A percentile compares a stretch with the other conserved stretches of the same genome.
Conservation (phyloP, 2,888 invertebrate species). For the Amiota minor region DNA sequence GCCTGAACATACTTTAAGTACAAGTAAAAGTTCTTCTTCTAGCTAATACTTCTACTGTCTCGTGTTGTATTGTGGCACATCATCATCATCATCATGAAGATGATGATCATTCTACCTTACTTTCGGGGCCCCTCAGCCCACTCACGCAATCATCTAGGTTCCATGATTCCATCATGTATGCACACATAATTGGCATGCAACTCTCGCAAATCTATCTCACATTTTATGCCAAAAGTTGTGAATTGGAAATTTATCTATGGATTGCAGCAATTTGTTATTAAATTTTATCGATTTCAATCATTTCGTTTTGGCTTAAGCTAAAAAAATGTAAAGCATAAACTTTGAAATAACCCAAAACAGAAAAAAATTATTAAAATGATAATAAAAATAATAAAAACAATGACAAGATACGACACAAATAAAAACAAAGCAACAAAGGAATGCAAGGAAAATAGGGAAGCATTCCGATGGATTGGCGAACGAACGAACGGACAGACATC, state of each 20-base stretch:
- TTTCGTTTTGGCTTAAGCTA: neutral
- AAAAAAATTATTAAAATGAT: neutral
- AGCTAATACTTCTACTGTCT: neutral
- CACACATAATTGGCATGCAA: constrained; percentile 32
- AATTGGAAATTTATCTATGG: constrained; percentile 33
- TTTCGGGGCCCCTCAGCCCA: no score
- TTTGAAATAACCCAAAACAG: neutral
- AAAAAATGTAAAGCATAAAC: neutral
- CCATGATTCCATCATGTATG: neutral
- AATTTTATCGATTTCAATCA: constrained; percentile 24
- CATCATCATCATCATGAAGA: neutral
- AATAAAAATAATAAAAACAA: neutral
- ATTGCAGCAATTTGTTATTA: constrained; percentile 29
- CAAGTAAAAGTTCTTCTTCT: constrained; percentile 12
- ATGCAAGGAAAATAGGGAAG: neutral
- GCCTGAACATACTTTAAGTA: constrained; percentile 12
- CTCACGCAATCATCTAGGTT: neutral
- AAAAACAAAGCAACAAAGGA: neutral
- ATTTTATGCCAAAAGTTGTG: constrained; percentile 42
- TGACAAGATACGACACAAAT: neutral
- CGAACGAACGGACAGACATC: neutral
- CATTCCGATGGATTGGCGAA: neutral
- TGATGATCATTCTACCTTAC: no score
- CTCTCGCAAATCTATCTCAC: constrained; percentile 33
- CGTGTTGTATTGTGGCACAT: neutral